phyloP scores from a whole-genome alignment of 2,113 vertebrate species.

The Pelusios castaneus region DNA sequence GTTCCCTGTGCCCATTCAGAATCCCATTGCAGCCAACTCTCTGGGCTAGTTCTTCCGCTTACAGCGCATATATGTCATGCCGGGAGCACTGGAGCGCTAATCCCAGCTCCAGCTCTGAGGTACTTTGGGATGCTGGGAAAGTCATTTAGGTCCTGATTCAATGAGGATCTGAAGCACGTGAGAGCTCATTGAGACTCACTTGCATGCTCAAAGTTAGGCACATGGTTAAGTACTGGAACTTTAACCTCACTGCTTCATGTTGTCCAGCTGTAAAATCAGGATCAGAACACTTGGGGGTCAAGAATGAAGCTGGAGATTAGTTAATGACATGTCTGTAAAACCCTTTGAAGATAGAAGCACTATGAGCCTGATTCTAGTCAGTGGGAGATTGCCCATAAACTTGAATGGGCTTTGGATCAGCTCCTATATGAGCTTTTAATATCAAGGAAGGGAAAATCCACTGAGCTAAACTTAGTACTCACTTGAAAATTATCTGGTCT shows the following conservation, averaged over 20 bases:
- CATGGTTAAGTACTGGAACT: fast-evolving
- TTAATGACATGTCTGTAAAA: not conserved
- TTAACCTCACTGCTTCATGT: fast-evolving
- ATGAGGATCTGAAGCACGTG: fast-evolving
- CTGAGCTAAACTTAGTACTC: slow-evolving; percentile 34
- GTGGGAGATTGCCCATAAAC: not conserved
- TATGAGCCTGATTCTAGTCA: not conserved
- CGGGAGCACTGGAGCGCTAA: fast-evolving
- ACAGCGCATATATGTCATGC: fast-evolving
- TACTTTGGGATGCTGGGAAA: not conserved
- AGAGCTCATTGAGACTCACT: not conserved
- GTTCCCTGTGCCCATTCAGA: not conserved
- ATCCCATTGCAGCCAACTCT: fast-evolving
- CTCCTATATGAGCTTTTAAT: not conserved
- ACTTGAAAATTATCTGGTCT: slow-evolving; percentile 41
- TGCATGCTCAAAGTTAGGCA: too few relatives aligned
- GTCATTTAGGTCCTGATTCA: fast-evolving
- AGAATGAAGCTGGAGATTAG: not conserved
- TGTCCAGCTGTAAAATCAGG: not conserved
- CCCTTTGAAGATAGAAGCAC: not conserved
- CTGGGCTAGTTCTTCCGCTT: fast-evolving
- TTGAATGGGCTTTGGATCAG: slow-evolving; percentile 21
- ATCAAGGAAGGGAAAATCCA: slow-evolving; percentile 25
- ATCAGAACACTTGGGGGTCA: fast-evolving
- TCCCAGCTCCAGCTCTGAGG: fast-evolving